Conservation (phyloP, 2,113 vertebrate genomes). For the Actinemys pallida region DNA sequence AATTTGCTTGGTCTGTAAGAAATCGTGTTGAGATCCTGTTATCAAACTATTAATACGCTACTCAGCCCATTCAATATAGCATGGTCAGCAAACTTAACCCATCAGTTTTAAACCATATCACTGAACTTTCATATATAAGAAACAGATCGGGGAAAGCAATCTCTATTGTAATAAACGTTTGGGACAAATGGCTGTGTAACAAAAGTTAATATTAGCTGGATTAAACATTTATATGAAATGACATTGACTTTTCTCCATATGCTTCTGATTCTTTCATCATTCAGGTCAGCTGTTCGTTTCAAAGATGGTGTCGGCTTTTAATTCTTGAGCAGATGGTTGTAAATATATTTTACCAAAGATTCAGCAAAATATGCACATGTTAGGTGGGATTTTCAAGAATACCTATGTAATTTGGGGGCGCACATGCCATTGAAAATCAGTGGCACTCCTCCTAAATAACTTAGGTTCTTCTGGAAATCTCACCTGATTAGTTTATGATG, state of each 20-base stretch:
- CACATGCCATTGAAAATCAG: too few species aligned
- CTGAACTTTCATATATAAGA: fast-evolving
- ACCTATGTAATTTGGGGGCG: neutral
- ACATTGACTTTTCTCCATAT: neutral
- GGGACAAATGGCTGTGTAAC: neutral
- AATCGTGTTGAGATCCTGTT: fast-evolving
- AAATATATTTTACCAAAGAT: neutral
- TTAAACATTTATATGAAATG: neutral
- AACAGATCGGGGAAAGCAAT: neutral
- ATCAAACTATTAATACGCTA: fast-evolving
- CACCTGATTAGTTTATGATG: neutral
- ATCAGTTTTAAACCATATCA: fast-evolving
- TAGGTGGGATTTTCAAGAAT: neutral
- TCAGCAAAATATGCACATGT: neutral
- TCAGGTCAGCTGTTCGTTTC: neutral
- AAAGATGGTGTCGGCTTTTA: neutral
- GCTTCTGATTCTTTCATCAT: too few species aligned
- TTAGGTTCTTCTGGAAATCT: neutral
- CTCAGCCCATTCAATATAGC: neutral
- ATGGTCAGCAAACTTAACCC: neutral
- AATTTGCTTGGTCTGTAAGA: neutral
- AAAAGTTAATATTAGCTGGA: neutral
- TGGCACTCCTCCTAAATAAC: too few species aligned
- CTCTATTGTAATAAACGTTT: neutral
- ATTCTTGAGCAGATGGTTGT: neutral